phyloP scores from a whole-genome alignment of 2,888 invertebrate species.

The Machimus atricapillus region DNA sequence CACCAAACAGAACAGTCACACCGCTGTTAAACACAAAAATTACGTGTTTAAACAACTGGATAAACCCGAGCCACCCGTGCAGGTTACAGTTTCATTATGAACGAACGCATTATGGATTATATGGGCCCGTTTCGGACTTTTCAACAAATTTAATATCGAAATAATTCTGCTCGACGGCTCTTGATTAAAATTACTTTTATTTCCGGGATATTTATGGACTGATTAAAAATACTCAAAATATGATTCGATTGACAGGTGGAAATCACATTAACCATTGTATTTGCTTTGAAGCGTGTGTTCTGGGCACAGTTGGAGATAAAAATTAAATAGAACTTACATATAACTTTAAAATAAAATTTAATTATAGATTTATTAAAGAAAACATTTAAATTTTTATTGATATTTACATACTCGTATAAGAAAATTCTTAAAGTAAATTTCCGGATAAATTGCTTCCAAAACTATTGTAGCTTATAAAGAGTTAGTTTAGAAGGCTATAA shows the following conservation, averaged over 20 bases:
- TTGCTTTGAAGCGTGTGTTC: not conserved
- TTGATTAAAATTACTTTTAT: not conserved
- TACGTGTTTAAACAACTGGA: not conserved
- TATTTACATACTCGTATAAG: too few relatives aligned
- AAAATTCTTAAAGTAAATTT: too few relatives aligned
- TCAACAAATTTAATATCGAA: not conserved
- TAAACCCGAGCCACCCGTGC: not conserved
- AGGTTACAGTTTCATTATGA: not conserved
- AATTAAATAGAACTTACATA: not conserved
- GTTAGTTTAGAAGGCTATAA: too few relatives aligned
- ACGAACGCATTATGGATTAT: not conserved
- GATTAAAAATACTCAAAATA: not conserved
- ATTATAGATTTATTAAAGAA: too few relatives aligned
- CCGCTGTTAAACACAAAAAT: not conserved
- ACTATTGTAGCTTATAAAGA: too few relatives aligned
- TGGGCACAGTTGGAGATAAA: not conserved
- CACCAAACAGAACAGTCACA: not conserved
- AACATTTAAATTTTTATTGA: too few relatives aligned
- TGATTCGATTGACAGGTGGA: not conserved
- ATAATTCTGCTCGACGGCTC: not conserved
- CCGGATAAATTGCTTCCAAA: too few relatives aligned
- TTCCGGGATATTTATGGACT: not conserved
- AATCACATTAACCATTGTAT: not conserved
- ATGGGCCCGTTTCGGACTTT: not conserved
- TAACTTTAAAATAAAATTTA: not conserved